These are phyloP conservation scores for Nymphicus hollandicus DNA, from an alignment of 2,113 vertebrate genomes.

Conservation along the genomic window DNA sequence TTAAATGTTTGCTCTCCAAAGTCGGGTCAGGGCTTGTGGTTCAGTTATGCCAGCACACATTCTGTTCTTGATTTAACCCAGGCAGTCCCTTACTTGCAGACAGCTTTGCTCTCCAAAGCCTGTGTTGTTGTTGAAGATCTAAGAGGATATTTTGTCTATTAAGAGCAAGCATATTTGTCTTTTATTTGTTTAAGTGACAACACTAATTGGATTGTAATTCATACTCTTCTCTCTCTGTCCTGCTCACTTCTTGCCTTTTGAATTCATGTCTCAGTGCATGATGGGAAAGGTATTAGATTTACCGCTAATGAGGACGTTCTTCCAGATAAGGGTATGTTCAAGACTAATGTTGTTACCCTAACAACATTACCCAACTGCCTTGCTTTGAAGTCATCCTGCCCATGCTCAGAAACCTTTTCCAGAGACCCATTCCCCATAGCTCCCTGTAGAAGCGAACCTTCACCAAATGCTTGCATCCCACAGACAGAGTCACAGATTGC, in stretches of 20 bases:
- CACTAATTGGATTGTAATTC: constrained; percentile 37
- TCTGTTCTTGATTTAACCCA: background rate
- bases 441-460: background rate
- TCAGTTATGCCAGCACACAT: background rate
- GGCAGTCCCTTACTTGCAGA: background rate
- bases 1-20: background rate
- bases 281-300: constrained; percentile 96
- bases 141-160: background rate
- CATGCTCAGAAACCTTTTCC: constrained; percentile 10
- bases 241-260: constrained; percentile 78
- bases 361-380: constrained; percentile 49
- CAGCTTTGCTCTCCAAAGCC: background rate
- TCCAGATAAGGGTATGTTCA: constrained; percentile 91
- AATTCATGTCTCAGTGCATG: constrained; percentile 89
- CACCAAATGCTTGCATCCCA: background rate
- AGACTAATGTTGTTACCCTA: constrained; percentile 58
- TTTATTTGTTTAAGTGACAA: constrained; percentile 1
- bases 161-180: constrained; percentile 3
- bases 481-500: background rate
- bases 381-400: constrained; percentile 23
- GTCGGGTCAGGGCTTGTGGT: background rate
- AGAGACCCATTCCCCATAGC: background rate
- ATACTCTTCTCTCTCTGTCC: constrained; percentile 73
- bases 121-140: background rate
- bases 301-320: constrained; percentile 90